phyloP scores from a whole-genome alignment of 2,888 invertebrate species.

The Nebria brevicollis region DNA sequence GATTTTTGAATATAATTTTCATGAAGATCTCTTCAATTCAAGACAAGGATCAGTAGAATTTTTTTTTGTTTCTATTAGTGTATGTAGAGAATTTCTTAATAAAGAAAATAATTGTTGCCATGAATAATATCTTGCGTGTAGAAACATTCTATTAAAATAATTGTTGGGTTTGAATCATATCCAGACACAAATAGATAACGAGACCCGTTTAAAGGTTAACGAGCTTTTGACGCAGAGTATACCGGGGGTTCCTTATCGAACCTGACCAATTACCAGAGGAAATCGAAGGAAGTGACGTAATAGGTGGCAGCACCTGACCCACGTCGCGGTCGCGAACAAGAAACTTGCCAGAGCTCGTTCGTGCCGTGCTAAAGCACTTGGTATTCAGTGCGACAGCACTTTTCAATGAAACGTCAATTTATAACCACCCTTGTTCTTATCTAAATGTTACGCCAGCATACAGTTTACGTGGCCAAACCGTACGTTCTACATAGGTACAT shows the following conservation, averaged over 20 bases:
- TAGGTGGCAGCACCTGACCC: conserved; percentile 46
- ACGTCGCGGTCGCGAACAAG: conserved; percentile 6
- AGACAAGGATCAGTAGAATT: too few relatives aligned
- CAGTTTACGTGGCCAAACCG: conserved; percentile 7
- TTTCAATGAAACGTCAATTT: conserved; percentile 47
- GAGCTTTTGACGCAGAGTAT: conserved; percentile 38
- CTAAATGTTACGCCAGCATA: conserved; percentile 21
- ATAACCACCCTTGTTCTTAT: conserved; percentile 42
- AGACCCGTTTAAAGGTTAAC: conserved; percentile 39
- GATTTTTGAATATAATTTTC: too few relatives aligned
- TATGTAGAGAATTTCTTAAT: too few relatives aligned
- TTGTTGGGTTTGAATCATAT: not conserved
- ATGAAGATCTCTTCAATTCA: too few relatives aligned
- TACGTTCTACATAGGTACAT: not conserved
- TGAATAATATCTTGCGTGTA: too few relatives aligned
- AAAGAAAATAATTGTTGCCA: too few relatives aligned
- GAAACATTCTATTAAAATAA: not conserved
- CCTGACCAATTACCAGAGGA: conserved; percentile 47
- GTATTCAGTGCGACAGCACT: conserved; percentile 31
- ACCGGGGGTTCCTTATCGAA: conserved; percentile 45
- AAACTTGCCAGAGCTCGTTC: conserved; percentile 4
- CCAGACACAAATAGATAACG: conserved; percentile 15
- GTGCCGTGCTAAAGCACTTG: conserved; percentile 16
- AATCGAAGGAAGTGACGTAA: conserved; percentile 48
- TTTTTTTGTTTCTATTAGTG: too few relatives aligned